Evolutionary conservation across 2,888 invertebrate genomes (phyloP), one percentile per base, ranked within the genome.

Genomic region (Lycophotia porphyrea): DNA sequence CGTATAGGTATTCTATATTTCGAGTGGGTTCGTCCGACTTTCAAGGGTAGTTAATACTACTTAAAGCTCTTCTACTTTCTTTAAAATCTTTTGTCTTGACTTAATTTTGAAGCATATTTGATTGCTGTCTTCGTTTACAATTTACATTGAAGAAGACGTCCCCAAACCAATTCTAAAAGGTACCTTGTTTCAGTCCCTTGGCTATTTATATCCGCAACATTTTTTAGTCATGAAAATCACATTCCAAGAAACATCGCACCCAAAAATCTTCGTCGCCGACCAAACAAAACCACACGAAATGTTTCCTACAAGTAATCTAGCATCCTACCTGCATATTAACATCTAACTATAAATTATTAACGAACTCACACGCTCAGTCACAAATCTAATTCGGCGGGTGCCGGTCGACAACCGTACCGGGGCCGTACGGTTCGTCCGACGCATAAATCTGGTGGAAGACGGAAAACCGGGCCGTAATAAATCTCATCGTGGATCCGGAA

Each of bases 391-490:
- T 85, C 89, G 85, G 82, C 81, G 86, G 84, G 86, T 80, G 76
- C 84, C 34, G 85, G 49, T 47, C 74, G 79, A 78, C 74, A 65
- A 70, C 80, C 84, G 86, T 81, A 78, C 80, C 81, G 64, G 81
- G 79, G 76, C 71, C 76, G 76, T 67, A 80, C 82, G 84, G 76
- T 81, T 71, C 66, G 84, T 83, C 82, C 78, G 77, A 82, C 82
- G 85, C 88, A 91, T 91, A 91, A 91, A 91, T 91, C 90, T 88
- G 86, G 82, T 77, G 85, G 84, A 90, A 92, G 91, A 91, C 88
- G 89, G 90, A 81, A 88, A 88, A 84, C 89, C 83, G 78, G 79
- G 69, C 86, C 83, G 88, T 85, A 85, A 91, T 92, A 92, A 92
- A 92, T 92, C 92, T 90, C 86, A 77, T 79, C 72, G 85, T 80